These are phyloP conservation scores for Tridacna crocea DNA, from an alignment of 2,888 invertebrate species.

Conservation along the genomic window DNA sequence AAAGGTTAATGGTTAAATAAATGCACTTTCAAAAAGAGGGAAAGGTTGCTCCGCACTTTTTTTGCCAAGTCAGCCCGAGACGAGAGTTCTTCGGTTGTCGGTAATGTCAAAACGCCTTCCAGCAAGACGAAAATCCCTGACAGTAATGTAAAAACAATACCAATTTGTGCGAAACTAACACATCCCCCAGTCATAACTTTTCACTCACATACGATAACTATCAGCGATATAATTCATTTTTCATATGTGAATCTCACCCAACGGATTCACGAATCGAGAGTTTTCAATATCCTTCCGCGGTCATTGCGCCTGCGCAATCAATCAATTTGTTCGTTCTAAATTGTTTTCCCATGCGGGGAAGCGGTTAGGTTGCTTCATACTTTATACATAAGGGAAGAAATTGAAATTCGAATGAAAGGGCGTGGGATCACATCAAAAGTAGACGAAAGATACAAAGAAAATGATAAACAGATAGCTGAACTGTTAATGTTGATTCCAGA, in stretches of 20 bases:
- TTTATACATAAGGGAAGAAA: conserved; percentile 23
- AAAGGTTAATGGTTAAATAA: no score
- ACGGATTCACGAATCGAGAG: conserved; percentile 22
- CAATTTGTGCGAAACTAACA: conserved; percentile 64
- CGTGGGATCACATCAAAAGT: conserved; percentile 14
- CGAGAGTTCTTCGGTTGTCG: not conserved
- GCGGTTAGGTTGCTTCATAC: conserved; percentile 12
- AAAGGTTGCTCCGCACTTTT: no score
- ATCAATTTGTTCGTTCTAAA: conserved; percentile 10
- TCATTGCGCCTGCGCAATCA: conserved; percentile 28
- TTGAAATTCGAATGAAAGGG: conserved; percentile 29
- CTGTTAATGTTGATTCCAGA: conserved; percentile 14
- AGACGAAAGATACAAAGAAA: conserved; percentile 26
- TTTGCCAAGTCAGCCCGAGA: no score
- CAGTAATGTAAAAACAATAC: conserved; percentile 64
- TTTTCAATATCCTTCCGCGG: conserved; percentile 26
- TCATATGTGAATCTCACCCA: conserved; percentile 29
- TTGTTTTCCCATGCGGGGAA: conserved; percentile 22
- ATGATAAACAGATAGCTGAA: conserved; percentile 15
- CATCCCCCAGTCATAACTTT: conserved; percentile 54
- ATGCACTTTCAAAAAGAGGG: no score
- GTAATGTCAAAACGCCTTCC: conserved; percentile 19
- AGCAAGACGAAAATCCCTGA: conserved; percentile 29
- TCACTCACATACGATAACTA: conserved; percentile 59
- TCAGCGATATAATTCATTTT: conserved; percentile 39